phyloP scores from a whole-genome alignment of 2,797 vertebrate genomes.

The Lutjanus argentimaculatus region DNA sequence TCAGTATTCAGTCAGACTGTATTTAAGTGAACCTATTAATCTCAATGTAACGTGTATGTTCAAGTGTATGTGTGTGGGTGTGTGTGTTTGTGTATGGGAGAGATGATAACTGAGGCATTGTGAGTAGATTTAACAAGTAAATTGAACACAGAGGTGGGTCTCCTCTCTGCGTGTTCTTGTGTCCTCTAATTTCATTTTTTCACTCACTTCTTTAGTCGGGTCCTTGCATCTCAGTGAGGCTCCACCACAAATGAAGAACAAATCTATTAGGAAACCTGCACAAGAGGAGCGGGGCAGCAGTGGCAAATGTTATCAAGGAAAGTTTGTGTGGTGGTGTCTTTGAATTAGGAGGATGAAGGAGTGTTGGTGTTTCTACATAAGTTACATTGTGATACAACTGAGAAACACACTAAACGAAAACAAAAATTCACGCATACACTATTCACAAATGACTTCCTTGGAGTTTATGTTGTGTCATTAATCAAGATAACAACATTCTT shows the following conservation, averaged over 20 bases:
- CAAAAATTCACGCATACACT: no score
- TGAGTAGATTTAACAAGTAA: slow-evolving; percentile 54
- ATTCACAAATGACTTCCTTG: no score
- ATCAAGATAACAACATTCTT: no score
- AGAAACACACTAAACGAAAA: no score
- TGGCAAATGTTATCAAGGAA: background rate
- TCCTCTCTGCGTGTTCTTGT: slow-evolving; percentile 34
- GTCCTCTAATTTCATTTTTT: slow-evolving; percentile 67
- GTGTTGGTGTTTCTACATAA: background rate
- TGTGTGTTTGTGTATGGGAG: background rate
- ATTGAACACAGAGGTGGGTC: slow-evolving; percentile 62
- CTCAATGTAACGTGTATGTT: slow-evolving; percentile 13
- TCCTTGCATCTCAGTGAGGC: slow-evolving; percentile 52
- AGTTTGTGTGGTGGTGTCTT: background rate
- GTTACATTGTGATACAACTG: no score
- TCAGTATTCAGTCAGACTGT: slow-evolving; percentile 23
- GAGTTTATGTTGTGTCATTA: no score
- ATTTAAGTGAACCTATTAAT: slow-evolving; percentile 44
- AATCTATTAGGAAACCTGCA: slow-evolving; percentile 21
- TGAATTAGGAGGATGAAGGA: background rate
- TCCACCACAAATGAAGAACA: slow-evolving; percentile 31
- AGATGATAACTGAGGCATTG: slow-evolving; percentile 48
- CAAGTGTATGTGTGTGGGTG: slow-evolving; percentile 4
- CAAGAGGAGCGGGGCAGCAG: background rate
- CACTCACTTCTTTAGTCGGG: slow-evolving; percentile 12